phyloP scores from a whole-genome alignment of 92 coral and sea anemone species.

The Porites lobata region DNA sequence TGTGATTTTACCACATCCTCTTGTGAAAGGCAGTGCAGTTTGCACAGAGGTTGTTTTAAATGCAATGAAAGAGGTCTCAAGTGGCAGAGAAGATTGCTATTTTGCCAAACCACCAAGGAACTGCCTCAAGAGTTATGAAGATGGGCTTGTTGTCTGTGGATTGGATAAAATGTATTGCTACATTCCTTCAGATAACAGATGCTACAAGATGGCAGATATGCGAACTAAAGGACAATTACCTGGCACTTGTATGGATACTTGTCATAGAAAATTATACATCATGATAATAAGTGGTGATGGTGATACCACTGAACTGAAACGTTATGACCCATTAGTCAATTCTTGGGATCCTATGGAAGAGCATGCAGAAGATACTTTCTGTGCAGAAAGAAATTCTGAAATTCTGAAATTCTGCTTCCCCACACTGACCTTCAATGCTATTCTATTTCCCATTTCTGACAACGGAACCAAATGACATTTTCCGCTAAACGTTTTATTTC shows the following conservation, averaged over 20 bases:
- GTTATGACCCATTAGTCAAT: conserved; percentile 1
- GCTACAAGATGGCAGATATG: conserved; percentile 19
- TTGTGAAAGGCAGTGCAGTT: not conserved
- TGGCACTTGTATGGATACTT: not conserved
- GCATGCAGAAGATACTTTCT: not conserved
- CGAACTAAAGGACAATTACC: no score
- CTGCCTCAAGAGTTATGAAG: not conserved
- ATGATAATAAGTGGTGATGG: not conserved
- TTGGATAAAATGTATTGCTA: not conserved
- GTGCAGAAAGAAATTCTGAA: no score
- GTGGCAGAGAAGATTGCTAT: not conserved
- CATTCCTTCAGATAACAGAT: not conserved
- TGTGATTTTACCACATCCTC: not conserved
- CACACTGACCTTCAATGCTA: no score
- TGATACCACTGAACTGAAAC: conserved; percentile 12
- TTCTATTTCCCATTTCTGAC: no score
- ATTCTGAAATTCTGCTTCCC: no score
- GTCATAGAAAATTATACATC: conserved; percentile 1
- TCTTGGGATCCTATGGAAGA: not conserved
- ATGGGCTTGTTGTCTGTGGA: not conserved
- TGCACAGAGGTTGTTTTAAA: not conserved
- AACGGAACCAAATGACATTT: no score
- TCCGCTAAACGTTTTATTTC: no score
- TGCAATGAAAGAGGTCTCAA: not conserved
- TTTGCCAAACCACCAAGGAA: conserved; percentile 6